phyloP scores from a whole-genome alignment of 2,888 invertebrate genomes.

The Drosophila flavopinicola region DNA sequence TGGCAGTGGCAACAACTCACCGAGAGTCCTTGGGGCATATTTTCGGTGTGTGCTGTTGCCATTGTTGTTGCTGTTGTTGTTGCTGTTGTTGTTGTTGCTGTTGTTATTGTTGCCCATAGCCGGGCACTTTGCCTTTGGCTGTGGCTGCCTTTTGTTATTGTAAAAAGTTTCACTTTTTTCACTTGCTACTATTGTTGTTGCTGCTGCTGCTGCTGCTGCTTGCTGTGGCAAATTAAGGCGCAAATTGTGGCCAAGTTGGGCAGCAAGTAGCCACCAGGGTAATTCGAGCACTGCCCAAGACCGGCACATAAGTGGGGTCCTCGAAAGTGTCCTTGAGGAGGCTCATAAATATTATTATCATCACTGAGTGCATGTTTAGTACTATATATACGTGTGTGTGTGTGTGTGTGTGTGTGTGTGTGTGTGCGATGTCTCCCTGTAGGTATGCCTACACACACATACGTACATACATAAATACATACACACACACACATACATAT shows the following conservation, averaged over 20 bases:
- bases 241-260: conserved; percentile 80
- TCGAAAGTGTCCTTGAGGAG: conserved; percentile 78
- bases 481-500: no score
- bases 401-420: conserved; percentile 15
- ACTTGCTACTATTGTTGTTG: conserved; percentile 34
- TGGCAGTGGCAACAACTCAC: conserved; percentile 33
- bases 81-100: conserved; percentile 25
- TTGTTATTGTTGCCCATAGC: conserved; percentile 48
- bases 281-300: conserved; percentile 46
- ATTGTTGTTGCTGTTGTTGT: no score
- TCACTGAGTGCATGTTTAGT: conserved; percentile 53
- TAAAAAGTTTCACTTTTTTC: conserved; percentile 67
- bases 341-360: conserved; percentile 80
- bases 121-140: conserved; percentile 42
- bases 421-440: no score
- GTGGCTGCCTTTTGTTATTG: conserved; percentile 59
- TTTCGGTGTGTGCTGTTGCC: conserved; percentile 29
- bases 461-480: conserved; percentile 1
- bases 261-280: conserved; percentile 78
- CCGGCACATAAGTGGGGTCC: conserved; percentile 64
- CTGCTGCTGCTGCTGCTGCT: no score
- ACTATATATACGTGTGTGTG: conserved; percentile 9
- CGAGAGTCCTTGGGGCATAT: conserved; percentile 70
- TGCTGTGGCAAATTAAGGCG: conserved; percentile 77
- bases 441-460: conserved; percentile 1